Evolutionary conservation across 1,140 invertebrate genomes (phyloP), one percentile per base, ranked within the genome.

Genomic region (Trinorchestia longiramus): DNA sequence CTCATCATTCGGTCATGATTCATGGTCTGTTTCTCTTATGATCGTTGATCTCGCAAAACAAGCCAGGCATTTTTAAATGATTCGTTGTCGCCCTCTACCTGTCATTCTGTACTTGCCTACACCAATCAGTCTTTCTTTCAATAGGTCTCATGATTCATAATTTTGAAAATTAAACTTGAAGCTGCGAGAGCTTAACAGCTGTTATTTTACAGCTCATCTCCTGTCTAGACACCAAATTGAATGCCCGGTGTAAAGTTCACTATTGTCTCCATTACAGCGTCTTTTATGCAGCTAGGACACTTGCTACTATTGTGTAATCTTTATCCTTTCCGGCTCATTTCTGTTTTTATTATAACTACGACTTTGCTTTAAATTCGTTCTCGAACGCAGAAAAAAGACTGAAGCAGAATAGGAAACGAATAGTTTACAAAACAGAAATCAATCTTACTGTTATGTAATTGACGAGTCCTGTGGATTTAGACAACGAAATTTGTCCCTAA

Each of bases 61-160:
- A 94, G 15, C 43, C 43, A 11, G 92, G 44, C 43, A 47, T 45
- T 36, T 45, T 94, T 43, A 28, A 47, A 15, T 40, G 41, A 94
- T 47, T 19, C 43, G 4, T 44, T 19, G 88, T 91, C 44, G 43
- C 92, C 44, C 43, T 36, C 43, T 43, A 90, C 88, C 88, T 42
- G n/a, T 28, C 88, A 90, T 90, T 90, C 41, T 19, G 43, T 90
- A 41, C n/a, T 4, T 94, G 92, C 92, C 88, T 90, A 8, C 43
- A 40, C 92, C 47, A 94, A 94, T 94, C 92, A 44, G 44, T 94
- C 92, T 43, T 45, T 23, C 92, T 45, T 94, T 94, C 92, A 94
- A 45, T 94, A 40, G 44, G 43, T 47, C 43, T 43, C 17, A 47
- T 47, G 40, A 44, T 94, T 94, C 43, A 8, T 4, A 47, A 94